Conservation (phyloP, 2,113 vertebrate species). For the Dipodomys ordii region DNA sequence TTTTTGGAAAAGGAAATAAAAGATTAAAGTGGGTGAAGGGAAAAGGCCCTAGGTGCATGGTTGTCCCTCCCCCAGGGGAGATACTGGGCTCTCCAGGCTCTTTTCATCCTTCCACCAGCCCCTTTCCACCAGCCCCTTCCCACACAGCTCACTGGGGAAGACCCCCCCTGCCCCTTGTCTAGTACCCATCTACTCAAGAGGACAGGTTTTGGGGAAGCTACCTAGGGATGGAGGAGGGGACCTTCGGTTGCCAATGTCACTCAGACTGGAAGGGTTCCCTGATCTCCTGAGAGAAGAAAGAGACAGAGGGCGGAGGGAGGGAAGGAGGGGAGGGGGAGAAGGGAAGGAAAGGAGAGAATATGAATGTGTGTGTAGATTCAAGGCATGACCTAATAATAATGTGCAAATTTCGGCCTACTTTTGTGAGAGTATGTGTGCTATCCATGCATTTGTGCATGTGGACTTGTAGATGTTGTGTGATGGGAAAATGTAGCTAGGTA, state of each 20-base stretch:
- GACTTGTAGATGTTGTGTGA: neutral
- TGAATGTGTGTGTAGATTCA: neutral
- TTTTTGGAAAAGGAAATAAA: constrained; percentile 90
- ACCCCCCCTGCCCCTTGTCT: neutral
- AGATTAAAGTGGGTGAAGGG: constrained; percentile 80
- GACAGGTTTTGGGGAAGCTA: constrained; percentile 78
- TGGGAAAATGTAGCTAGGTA: neutral
- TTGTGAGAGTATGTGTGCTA: neutral
- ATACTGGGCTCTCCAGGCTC: neutral
- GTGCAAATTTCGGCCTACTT: neutral
- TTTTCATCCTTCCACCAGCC: neutral
- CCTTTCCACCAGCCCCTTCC: constrained; percentile 27
- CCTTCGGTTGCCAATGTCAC: constrained; percentile 94
- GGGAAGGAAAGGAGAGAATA: neutral
- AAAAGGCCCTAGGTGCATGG: neutral
- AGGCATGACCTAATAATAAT: neutral
- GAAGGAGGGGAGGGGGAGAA: neutral
- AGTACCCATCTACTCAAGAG: constrained; percentile 50
- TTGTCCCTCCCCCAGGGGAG: constrained; percentile 34
- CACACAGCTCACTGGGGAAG: neutral
- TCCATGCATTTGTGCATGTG: neutral
- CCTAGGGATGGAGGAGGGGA: constrained; percentile 97
- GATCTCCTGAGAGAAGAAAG: constrained; percentile 89
- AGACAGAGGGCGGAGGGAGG: neutral
- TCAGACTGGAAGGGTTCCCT: constrained; percentile 93